These are phyloP conservation scores for Grallaria varia DNA, from an alignment of 2,113 vertebrate species.

Conservation along the genomic window DNA sequence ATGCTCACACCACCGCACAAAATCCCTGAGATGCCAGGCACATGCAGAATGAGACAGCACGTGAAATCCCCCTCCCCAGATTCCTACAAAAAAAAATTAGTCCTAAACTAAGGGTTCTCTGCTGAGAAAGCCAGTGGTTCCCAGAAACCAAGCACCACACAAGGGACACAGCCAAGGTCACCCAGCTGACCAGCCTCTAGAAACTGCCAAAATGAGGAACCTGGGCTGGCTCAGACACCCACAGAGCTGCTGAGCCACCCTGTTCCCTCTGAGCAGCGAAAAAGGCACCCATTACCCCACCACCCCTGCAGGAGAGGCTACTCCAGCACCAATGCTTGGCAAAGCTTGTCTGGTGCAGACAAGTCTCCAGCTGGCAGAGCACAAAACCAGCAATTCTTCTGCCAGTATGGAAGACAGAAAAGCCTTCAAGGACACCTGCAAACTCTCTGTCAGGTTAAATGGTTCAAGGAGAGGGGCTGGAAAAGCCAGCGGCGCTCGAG, in stretches of 20 bases:
- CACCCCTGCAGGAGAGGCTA: background rate
- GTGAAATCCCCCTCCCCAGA: fast-evolving
- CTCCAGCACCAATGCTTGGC: background rate
- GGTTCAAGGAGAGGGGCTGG: background rate
- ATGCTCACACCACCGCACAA: fast-evolving
- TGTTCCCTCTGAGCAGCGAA: background rate
- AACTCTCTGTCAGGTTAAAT: background rate
- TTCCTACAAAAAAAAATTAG: background rate
- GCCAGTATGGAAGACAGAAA: background rate
- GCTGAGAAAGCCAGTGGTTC: background rate
- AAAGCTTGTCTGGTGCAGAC: background rate
- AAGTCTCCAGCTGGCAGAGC: background rate
- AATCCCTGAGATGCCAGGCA: background rate
- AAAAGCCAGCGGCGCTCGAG: fast-evolving
- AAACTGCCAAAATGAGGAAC: background rate
- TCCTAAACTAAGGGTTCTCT: background rate
- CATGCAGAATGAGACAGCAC: fast-evolving
- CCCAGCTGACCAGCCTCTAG: background rate
- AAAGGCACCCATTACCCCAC: background rate
- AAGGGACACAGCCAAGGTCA: background rate
- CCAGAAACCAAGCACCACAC: background rate
- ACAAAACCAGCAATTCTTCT: background rate
- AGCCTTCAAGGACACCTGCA: background rate
- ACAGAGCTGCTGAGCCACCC: background rate
- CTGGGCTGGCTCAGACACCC: background rate